Percentiles rank a stretch among this genome's conserved stretches.
Evolutionary conservation across 2,113 vertebrate species (phyloP).

Genomic region (Rostratula benghalensis): DNA sequence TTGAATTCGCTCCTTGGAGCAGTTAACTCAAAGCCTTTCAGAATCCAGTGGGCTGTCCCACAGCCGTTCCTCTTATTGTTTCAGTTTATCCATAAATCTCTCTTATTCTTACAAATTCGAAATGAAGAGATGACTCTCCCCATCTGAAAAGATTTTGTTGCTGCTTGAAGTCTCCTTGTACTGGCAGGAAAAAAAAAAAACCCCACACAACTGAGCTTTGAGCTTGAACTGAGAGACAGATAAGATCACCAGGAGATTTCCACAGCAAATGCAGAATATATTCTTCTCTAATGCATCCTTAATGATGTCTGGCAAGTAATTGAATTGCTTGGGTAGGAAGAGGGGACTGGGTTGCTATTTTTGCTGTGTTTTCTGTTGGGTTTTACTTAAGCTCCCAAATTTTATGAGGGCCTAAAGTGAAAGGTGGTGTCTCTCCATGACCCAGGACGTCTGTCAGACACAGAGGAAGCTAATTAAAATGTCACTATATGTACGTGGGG

Average conservation of each 20-base stretch:
- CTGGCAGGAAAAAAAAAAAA: conserved; percentile 22
- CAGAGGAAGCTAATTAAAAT: conserved; percentile 48
- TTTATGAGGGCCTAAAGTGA: neutral
- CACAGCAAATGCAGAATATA: conserved; percentile 69
- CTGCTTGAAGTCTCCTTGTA: conserved; percentile 38
- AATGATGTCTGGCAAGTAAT: conserved; percentile 72
- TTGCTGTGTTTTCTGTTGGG: neutral
- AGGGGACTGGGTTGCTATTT: neutral
- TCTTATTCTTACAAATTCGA: conserved; percentile 33
- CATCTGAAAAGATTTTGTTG: conserved; percentile 17
- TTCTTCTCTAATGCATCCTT: conserved; percentile 73
- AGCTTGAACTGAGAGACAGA: conserved; percentile 51
- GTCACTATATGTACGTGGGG: conserved; percentile 3
- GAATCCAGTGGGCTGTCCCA: neutral
- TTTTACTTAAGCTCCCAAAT: neutral
- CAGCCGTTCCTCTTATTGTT: conserved; percentile 38
- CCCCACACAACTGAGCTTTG: conserved; percentile 42
- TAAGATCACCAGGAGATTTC: conserved; percentile 68
- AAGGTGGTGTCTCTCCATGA: neutral
- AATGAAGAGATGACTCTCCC: conserved; percentile 50
- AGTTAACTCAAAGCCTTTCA: neutral
- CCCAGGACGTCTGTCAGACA: neutral
- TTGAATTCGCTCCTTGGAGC: neutral
- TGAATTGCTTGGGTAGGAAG: conserved; percentile 60
- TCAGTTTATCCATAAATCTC: conserved; percentile 52